Conservation (phyloP, 2,888 invertebrate genomes). For the Atethmia centrago region DNA sequence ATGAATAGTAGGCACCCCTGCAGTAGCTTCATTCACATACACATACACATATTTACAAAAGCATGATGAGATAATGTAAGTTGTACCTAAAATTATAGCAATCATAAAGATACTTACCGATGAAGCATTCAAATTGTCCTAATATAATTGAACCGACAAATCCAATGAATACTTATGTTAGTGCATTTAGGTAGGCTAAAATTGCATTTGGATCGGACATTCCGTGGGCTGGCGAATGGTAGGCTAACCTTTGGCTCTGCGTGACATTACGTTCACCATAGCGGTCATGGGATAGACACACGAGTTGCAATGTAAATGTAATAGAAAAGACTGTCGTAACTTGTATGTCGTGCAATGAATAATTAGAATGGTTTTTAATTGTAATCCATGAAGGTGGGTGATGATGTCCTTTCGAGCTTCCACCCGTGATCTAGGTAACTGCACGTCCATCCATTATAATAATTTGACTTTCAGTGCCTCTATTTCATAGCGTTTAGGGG, state of each 20-base stretch:
- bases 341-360: constrained; percentile 16
- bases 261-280: constrained; percentile 79
- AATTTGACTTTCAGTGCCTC: too few species aligned
- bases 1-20: too few species aligned
- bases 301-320: constrained; percentile 15
- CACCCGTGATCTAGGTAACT: too few species aligned
- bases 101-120: too few species aligned
- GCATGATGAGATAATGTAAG: too few species aligned
- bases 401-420: too few species aligned
- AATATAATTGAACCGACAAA: constrained; percentile 29
- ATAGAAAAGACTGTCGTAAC: constrained; percentile 24
- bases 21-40: too few species aligned
- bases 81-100: too few species aligned
- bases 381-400: too few species aligned
- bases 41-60: too few species aligned
- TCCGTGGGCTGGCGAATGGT: constrained; percentile 67
- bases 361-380: constrained; percentile 20
- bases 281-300: constrained; percentile 60
- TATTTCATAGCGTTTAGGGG: too few species aligned
- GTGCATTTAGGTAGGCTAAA: constrained; percentile 41
- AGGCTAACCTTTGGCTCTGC: constrained; percentile 76
- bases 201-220: constrained; percentile 58
- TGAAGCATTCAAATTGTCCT: constrained; percentile 17
- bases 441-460: too few species aligned
- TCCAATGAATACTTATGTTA: constrained; percentile 45